Conservation (phyloP, 2,797 vertebrate species). For the Amniataba percoides region DNA sequence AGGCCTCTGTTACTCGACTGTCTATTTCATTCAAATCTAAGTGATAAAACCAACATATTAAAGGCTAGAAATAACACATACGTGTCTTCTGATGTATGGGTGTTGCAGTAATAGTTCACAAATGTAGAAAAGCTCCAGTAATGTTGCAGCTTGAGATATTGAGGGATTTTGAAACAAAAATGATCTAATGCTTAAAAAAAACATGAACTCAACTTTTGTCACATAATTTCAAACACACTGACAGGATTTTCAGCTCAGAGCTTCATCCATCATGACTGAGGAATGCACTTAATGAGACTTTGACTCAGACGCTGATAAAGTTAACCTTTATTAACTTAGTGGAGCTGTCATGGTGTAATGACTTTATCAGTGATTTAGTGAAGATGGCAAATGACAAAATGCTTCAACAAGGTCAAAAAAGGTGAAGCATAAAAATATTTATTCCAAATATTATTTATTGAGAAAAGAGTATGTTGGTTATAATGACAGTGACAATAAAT, state of each 20-base stretch:
- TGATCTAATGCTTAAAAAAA: not conserved
- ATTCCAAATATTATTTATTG: constrained; percentile 73
- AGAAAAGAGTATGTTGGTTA: constrained; percentile 58
- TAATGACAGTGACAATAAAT: constrained; percentile 73
- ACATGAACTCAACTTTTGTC: not conserved
- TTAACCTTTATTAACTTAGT: not conserved
- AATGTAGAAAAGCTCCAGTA: not conserved
- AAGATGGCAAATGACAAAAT: not conserved
- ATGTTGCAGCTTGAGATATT: not conserved
- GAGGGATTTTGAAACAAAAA: constrained; percentile 2
- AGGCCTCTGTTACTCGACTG: not conserved
- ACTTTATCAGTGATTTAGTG: not conserved
- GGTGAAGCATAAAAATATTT: constrained; percentile 23
- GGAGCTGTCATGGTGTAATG: not conserved
- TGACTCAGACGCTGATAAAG: not conserved
- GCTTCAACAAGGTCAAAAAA: constrained; percentile 6
- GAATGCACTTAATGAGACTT: not conserved
- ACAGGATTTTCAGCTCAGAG: not conserved
- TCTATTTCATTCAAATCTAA: not conserved
- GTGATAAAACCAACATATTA: not conserved
- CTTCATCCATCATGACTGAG: not conserved
- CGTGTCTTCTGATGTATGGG: not conserved
- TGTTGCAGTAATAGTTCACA: not conserved
- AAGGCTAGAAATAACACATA: not conserved
- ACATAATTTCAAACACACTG: not conserved